These are phyloP conservation scores for Monopterus albus DNA, from an alignment of 2,113 vertebrate species.

Conservation along the genomic window DNA sequence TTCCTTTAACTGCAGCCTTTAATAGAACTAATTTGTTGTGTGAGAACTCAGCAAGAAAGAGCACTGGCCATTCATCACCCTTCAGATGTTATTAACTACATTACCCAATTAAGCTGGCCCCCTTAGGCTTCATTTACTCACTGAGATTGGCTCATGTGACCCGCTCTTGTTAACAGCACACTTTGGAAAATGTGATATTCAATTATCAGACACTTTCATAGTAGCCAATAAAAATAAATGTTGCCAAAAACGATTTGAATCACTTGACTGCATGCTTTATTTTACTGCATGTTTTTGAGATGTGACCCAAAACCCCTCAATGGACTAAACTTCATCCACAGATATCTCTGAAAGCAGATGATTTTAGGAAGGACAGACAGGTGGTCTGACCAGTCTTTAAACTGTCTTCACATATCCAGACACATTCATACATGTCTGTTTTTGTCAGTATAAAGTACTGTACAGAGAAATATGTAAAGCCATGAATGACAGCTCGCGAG, in stretches of 20 bases:
- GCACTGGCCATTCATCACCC: slow-evolving; percentile 78
- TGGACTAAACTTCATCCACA: not conserved
- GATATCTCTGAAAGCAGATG: slow-evolving; percentile 15
- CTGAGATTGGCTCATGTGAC: slow-evolving; percentile 66
- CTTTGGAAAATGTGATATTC: slow-evolving; percentile 64
- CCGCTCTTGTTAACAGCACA: slow-evolving; percentile 60
- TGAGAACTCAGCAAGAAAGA: slow-evolving; percentile 73
- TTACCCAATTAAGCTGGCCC: slow-evolving; percentile 76
- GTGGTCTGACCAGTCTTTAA: slow-evolving; percentile 34
- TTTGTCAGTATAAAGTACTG: slow-evolving; percentile 6
- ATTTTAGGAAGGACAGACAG: slow-evolving; percentile 25
- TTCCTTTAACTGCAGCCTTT: slow-evolving; percentile 77
- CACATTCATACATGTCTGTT: slow-evolving; percentile 8
- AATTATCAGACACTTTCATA: slow-evolving; percentile 57
- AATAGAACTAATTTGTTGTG: slow-evolving; percentile 82
- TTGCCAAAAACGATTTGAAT: slow-evolving; percentile 53
- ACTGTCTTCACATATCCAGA: slow-evolving; percentile 8
- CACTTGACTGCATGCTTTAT: slow-evolving; percentile 28
- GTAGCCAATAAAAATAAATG: slow-evolving; percentile 46
- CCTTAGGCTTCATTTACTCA: slow-evolving; percentile 73
- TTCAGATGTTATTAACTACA: slow-evolving; percentile 82
- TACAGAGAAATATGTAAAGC: slow-evolving; percentile 6
- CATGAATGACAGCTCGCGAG: slow-evolving; percentile 3
- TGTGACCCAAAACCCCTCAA: slow-evolving; percentile 16
- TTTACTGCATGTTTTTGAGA: slow-evolving; percentile 30